These are phyloP conservation scores for Stenurella melanura DNA, from an alignment of 2,888 invertebrate species.

Conservation along the genomic window DNA sequence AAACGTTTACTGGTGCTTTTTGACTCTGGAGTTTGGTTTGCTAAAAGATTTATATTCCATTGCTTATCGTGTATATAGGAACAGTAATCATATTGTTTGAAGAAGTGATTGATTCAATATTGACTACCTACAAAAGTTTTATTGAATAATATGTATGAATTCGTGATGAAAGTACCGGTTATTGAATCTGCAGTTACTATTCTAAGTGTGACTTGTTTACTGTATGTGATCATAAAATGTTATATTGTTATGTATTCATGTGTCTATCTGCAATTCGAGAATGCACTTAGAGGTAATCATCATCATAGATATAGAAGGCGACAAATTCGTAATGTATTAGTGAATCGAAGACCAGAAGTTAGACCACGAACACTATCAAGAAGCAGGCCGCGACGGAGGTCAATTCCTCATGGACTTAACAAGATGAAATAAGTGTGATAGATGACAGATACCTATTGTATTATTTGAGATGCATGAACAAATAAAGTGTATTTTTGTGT, in stretches of 20 bases:
- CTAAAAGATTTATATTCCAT: conserved; percentile 63
- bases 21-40: conserved; percentile 67
- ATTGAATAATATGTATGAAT: conserved; percentile 49
- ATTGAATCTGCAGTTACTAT: conserved; percentile 65
- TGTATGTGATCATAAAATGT: conserved; percentile 63
- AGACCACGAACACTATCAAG: neutral
- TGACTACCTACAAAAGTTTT: conserved; percentile 38
- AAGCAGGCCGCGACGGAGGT: conserved; percentile 2
- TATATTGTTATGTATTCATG: conserved; percentile 57
- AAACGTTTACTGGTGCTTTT: conserved; percentile 63
- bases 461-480: conserved; percentile 77
- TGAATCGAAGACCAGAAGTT: neutral
- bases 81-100: conserved; percentile 21
- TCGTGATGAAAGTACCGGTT: conserved; percentile 67
- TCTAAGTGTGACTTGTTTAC: conserved; percentile 59
- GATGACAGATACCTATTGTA: conserved; percentile 74
- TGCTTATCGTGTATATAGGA: conserved; percentile 51
- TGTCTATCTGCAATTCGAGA: conserved; percentile 45
- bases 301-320: conserved; percentile 30
- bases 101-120: conserved; percentile 48
- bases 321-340: neutral
- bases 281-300: conserved; percentile 24
- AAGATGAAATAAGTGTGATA: conserved; percentile 16
- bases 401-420: neutral
- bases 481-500: conserved; percentile 75